These are phyloP conservation scores for Spisula solida DNA, from an alignment of 2,888 invertebrate species.

Conservation along the genomic window DNA sequence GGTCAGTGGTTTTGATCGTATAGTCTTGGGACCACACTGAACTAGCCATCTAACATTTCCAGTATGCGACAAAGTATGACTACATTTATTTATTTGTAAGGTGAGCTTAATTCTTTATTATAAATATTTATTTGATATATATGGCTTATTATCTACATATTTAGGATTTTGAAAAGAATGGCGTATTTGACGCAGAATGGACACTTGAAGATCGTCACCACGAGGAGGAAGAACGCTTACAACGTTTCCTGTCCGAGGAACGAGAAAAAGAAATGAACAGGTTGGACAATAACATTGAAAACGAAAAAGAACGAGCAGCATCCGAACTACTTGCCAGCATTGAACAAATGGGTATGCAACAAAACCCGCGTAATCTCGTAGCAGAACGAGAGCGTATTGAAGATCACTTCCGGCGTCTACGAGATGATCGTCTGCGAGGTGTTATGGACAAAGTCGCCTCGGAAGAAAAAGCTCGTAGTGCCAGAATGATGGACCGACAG, in stretches of 20 bases:
- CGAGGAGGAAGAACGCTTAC: conserved; percentile 97
- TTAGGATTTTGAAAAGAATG: conserved; percentile 91
- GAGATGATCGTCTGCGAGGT: conserved; percentile 79
- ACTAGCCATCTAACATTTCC: too few species aligned
- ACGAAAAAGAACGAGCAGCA: conserved; percentile 82
- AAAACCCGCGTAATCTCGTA: conserved; percentile 74
- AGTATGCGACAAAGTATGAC: too few species aligned
- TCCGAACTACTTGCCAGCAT: conserved; percentile 79
- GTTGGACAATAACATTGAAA: conserved; percentile 79
- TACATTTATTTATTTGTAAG: too few species aligned
- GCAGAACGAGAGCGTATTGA: conserved; percentile 83
- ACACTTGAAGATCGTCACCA: conserved; percentile 97
- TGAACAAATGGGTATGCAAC: conserved; percentile 77
- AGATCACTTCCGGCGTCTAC: conserved; percentile 81
- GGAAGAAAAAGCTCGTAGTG: conserved; percentile 85
- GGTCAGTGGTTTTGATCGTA: too few species aligned
- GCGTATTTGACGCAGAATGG: conserved; percentile 94
- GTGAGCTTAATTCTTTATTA: too few species aligned
- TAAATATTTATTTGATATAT: too few species aligned
- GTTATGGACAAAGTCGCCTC: conserved; percentile 83
- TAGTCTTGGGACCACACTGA: too few species aligned
- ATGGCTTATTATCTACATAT: background rate
- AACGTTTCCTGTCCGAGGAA: conserved; percentile 83
- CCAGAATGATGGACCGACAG: conserved; percentile 86
- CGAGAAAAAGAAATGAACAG: conserved; percentile 82